phyloP scores from a whole-genome alignment of 2,797 vertebrate genomes.

The Pangasius macronema region DNA sequence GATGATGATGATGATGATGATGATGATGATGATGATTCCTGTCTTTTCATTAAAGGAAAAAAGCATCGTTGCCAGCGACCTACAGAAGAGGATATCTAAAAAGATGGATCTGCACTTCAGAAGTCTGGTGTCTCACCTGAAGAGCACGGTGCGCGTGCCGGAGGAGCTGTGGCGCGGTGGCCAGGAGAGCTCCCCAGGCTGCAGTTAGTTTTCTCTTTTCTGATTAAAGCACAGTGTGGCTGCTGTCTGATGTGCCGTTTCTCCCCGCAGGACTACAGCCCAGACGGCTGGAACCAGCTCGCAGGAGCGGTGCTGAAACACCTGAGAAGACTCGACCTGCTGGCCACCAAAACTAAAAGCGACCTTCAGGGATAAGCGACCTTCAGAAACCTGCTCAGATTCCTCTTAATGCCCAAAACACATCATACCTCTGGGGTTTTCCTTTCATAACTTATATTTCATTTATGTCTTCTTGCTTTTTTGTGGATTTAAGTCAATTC shows the following conservation, averaged over 20 bases:
- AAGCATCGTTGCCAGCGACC: not conserved
- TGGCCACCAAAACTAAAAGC: conserved; percentile 27
- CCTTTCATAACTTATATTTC: not conserved
- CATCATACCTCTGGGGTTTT: too few relatives aligned
- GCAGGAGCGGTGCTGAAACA: conserved; percentile 19
- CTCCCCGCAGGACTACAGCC: conserved; percentile 25
- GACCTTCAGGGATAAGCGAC: not conserved
- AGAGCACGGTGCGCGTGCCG: conserved; percentile 1
- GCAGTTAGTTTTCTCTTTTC: too few relatives aligned
- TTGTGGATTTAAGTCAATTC: not conserved
- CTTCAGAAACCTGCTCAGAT: not conserved
- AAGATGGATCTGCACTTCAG: conserved; percentile 46
- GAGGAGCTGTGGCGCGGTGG: not conserved
- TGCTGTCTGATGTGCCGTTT: not conserved
- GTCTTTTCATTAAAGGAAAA: conserved; percentile 24
- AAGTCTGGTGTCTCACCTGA: conserved; percentile 34
- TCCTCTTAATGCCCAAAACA: too few relatives aligned
- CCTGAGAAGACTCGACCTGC: conserved; percentile 25
- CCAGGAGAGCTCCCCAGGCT: not conserved
- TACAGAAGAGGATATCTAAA: conserved; percentile 1
- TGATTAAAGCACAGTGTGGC: not conserved
- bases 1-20: too few relatives aligned
- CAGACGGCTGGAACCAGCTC: conserved; percentile 18
- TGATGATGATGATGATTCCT: not conserved
- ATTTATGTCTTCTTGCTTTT: too few relatives aligned